phyloP scores from a whole-genome alignment of 2,888 invertebrate species.

The Pantelozetes paolii region DNA sequence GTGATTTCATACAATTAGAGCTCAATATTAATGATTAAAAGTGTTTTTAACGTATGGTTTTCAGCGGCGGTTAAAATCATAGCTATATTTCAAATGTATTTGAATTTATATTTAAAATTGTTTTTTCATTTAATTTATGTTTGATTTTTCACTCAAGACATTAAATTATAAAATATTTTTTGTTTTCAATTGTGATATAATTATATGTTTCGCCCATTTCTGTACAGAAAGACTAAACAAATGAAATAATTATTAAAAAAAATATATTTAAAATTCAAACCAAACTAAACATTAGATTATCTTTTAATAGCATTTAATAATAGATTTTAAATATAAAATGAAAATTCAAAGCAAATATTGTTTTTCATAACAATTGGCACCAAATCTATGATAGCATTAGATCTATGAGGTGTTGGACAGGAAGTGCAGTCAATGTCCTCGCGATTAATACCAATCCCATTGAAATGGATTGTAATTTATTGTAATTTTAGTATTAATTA shows the following conservation, averaged over 20 bases:
- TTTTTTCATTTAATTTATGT: too few relatives aligned
- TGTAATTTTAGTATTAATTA: conserved; percentile 12
- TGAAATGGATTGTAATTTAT: background rate
- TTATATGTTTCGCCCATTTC: background rate
- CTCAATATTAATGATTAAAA: background rate
- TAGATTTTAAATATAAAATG: background rate
- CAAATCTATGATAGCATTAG: background rate
- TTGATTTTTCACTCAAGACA: too few relatives aligned
- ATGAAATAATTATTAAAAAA: background rate
- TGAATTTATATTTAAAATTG: background rate
- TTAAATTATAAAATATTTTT: too few relatives aligned
- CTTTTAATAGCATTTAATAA: conserved; percentile 14
- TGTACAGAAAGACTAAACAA: conserved; percentile 14
- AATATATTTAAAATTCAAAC: background rate
- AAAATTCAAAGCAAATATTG: background rate
- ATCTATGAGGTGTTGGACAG: background rate
- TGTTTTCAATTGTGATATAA: conserved; percentile 13
- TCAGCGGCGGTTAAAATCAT: conserved; percentile 16
- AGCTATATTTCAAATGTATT: background rate
- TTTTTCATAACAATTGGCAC: background rate
- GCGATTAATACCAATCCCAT: background rate
- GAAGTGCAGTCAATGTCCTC: background rate
- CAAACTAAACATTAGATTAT: conserved; percentile 4
- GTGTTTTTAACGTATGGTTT: background rate
- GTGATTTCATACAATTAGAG: conserved; percentile 14